Percentiles rank a stretch among this genome's conserved stretches.
Evolutionary conservation across 1,140 invertebrate species (phyloP).

Genomic region (Drosophila littoralis): DNA sequence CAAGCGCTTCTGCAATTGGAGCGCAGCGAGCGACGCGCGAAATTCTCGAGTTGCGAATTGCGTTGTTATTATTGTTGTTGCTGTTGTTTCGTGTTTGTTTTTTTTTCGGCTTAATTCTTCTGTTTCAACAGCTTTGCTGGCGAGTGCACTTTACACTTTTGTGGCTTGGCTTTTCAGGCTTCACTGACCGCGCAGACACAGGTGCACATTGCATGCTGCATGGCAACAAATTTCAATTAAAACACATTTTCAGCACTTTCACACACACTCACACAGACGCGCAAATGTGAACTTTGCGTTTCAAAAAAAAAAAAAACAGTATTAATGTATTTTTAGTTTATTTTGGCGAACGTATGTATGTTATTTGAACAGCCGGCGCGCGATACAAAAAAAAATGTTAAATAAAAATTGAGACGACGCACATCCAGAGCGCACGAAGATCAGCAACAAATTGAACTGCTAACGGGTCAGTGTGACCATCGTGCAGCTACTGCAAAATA

Average conservation of each 20-base stretch:
- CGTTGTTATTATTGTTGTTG: slow-evolving; percentile 21
- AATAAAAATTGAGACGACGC: not conserved
- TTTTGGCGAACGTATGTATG: slow-evolving; percentile 18
- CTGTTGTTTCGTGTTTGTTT: not conserved
- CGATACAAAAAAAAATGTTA: not conserved
- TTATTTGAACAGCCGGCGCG: slow-evolving; percentile 55
- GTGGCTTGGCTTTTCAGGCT: slow-evolving; percentile 66
- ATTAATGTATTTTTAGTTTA: slow-evolving; percentile 5
- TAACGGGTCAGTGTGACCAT: slow-evolving; percentile 13
- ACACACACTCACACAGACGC: slow-evolving; percentile 13
- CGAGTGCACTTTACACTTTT: slow-evolving; percentile 78
- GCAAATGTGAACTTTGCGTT: not conserved
- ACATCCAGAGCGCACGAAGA: slow-evolving; percentile 26
- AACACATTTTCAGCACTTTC: slow-evolving; percentile 20
- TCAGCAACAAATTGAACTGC: slow-evolving; percentile 51
- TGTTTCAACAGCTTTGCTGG: slow-evolving; percentile 18
- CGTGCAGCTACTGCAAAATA: not conserved
- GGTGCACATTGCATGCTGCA: slow-evolving; percentile 55
- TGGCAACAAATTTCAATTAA: slow-evolving; percentile 11
- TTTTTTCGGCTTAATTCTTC: slow-evolving; percentile 19
- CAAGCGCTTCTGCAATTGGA: slow-evolving; percentile 44
- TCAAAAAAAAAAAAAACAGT: slow-evolving; percentile 5
- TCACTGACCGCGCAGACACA: slow-evolving; percentile 45
- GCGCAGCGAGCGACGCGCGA: slow-evolving; percentile 49
- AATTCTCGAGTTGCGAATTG: slow-evolving; percentile 58